These are phyloP conservation scores for Cyanoliseus patagonus DNA, from an alignment of 2,113 vertebrate genomes.

Conservation along the genomic window DNA sequence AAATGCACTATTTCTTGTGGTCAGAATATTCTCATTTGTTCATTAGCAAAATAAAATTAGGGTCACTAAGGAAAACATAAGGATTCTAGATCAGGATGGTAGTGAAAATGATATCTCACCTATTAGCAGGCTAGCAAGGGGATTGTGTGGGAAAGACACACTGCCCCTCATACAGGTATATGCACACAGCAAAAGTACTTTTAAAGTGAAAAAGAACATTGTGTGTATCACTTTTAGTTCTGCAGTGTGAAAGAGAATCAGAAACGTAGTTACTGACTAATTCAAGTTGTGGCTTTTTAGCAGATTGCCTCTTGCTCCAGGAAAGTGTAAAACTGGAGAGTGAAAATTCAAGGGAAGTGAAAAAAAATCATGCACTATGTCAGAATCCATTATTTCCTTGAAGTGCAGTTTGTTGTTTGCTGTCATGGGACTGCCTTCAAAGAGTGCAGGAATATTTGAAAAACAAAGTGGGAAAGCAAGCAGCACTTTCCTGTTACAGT, in stretches of 20 bases:
- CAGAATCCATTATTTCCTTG: slow-evolving; percentile 29
- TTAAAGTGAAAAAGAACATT: background rate
- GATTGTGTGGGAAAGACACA: background rate
- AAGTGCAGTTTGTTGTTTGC: slow-evolving; percentile 57
- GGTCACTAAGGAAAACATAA: background rate
- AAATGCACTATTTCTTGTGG: background rate
- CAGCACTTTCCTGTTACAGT: slow-evolving; percentile 6
- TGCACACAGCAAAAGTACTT: background rate
- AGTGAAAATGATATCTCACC: background rate
- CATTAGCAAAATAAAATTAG: background rate
- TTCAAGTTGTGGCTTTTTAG: slow-evolving; percentile 34
- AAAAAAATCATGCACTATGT: background rate
- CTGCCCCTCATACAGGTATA: background rate
- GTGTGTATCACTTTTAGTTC: background rate
- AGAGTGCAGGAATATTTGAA: slow-evolving; percentile 50
- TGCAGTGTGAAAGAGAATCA: slow-evolving; percentile 22
- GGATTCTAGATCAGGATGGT: background rate
- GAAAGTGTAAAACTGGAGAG: slow-evolving; percentile 1
- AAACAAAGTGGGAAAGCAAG: slow-evolving; percentile 41
- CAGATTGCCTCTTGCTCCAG: background rate
- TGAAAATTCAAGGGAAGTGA: slow-evolving; percentile 2
- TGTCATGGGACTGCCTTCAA: slow-evolving; percentile 55
- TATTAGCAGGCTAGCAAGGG: background rate
- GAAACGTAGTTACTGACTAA: slow-evolving; percentile 3
- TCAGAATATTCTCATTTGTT: background rate